phyloP scores from a whole-genome alignment of 2,797 vertebrate species.

The Tinamus major region DNA sequence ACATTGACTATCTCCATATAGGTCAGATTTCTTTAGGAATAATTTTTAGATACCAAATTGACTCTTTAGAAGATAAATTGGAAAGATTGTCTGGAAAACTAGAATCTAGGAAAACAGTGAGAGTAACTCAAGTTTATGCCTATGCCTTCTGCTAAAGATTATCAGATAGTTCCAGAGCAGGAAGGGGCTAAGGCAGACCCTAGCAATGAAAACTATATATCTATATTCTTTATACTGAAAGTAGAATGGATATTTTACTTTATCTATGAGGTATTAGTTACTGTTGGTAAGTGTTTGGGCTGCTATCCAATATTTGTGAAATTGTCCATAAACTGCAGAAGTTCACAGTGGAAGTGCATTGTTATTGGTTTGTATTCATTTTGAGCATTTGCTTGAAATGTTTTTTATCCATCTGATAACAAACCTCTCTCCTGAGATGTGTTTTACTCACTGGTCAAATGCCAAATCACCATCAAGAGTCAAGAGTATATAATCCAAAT shows the following conservation, averaged over 20 bases:
- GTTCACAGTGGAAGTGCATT: conserved; percentile 1
- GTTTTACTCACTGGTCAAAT: conserved; percentile 51
- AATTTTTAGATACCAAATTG: background rate
- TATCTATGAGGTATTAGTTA: background rate
- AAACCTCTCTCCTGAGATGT: conserved; percentile 27
- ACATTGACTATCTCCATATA: background rate
- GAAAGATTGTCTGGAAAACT: background rate
- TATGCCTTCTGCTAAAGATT: background rate
- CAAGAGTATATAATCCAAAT: conserved; percentile 40
- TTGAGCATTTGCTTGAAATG: conserved; percentile 32
- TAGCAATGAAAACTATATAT: background rate
- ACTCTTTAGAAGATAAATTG: background rate
- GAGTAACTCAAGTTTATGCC: background rate
- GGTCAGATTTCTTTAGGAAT: background rate
- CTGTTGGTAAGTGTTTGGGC: background rate
- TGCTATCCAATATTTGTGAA: conserved; percentile 3
- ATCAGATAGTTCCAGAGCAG: background rate
- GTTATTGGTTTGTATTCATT: conserved; percentile 14
- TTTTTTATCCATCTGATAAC: conserved; percentile 42
- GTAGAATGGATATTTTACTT: background rate
- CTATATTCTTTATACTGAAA: background rate
- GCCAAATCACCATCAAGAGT: conserved; percentile 30
- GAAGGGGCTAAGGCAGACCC: background rate
- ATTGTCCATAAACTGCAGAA: conserved; percentile 33
- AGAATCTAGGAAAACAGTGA: background rate